Conservation (phyloP, 2,797 vertebrate species). For the Notamacropus eugenii region DNA sequence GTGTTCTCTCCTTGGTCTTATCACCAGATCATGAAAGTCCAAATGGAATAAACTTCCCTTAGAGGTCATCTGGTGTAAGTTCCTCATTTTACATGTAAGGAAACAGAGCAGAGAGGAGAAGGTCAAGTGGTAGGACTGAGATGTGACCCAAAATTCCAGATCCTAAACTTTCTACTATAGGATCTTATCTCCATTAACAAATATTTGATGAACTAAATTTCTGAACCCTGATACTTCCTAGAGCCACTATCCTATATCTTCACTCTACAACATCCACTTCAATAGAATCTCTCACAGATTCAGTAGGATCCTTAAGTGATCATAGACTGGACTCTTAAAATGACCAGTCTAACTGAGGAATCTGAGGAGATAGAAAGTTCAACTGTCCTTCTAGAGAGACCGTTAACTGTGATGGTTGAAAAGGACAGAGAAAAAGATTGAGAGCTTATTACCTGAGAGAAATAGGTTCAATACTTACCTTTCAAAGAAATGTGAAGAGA, state of each 20-base stretch:
- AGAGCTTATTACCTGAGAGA: background rate
- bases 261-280: background rate
- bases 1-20: background rate
- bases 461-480: background rate
- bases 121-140: background rate
- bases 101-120: background rate
- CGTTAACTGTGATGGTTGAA: background rate
- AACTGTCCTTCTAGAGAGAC: background rate
- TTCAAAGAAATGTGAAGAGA: background rate
- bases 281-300: background rate
- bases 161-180: background rate
- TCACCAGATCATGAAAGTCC: background rate
- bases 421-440: background rate
- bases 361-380: background rate
- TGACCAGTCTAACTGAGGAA: background rate
- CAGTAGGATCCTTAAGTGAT: background rate
- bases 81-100: background rate
- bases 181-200: background rate
- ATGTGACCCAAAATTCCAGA: background rate
- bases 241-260: background rate
- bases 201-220: background rate
- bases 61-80: background rate
- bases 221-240: background rate
- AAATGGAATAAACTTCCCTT: background rate
- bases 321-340: background rate